phyloP scores from a whole-genome alignment of 53 echinoderm and acorn worm species.

The Apostichopus leukothele region DNA sequence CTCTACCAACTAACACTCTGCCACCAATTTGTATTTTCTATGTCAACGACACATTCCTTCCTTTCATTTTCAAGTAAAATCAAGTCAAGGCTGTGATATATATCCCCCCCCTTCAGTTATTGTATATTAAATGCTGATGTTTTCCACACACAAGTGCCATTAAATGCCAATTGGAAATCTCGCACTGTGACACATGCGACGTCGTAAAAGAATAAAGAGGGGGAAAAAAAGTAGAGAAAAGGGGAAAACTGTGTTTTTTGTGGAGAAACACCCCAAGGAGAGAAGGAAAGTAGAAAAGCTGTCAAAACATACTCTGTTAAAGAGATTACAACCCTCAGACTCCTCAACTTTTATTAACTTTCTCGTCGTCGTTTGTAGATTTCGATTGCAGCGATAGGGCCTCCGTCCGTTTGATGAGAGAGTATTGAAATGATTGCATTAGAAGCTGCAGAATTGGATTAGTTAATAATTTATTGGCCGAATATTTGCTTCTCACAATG shows the following conservation, averaged over 20 bases:
- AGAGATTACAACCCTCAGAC: slow-evolving; percentile 15
- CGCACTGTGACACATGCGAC: neutral
- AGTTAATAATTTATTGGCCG: neutral
- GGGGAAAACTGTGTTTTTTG: too few species aligned
- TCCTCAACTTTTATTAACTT: slow-evolving; percentile 23
- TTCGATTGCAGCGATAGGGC: neutral
- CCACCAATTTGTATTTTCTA: too few species aligned
- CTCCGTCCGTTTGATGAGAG: neutral
- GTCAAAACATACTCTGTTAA: slow-evolving; percentile 31
- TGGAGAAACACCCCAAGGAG: slow-evolving; percentile 8
- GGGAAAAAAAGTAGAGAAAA: neutral
- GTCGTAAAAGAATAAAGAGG: neutral
- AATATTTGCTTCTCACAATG: neutral
- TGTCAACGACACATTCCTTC: too few species aligned
- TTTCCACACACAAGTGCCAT: neutral
- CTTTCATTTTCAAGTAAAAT: neutral
- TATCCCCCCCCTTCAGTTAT: neutral
- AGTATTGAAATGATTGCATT: neutral
- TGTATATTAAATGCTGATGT: neutral
- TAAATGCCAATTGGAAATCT: neutral
- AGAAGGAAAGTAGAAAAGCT: slow-evolving; percentile 15
- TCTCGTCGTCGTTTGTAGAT: neutral
- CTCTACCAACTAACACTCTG: too few species aligned
- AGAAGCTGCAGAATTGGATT: neutral
- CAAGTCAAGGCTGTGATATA: neutral